These are phyloP conservation scores for Amia ocellicauda DNA, from an alignment of 2,113 vertebrate genomes.

Conservation along the genomic window DNA sequence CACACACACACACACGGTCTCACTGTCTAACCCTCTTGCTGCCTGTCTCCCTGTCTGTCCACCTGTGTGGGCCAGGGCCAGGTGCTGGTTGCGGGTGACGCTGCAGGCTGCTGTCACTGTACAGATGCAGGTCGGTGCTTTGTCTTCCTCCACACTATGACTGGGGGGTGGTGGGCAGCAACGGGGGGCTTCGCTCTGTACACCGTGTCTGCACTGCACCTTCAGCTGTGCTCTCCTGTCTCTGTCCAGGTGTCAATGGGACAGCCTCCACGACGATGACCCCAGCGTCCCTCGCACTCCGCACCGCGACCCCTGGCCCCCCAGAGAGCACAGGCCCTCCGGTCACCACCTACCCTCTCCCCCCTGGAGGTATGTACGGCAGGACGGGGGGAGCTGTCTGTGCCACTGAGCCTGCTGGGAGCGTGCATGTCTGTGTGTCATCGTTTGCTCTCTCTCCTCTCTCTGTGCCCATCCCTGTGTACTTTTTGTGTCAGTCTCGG, in stretches of 20 bases:
- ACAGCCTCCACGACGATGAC: constrained; percentile 30
- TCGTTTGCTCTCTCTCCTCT: too few species aligned
- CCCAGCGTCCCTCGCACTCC: constrained; percentile 36
- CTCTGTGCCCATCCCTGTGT: too few species aligned
- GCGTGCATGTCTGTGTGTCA: too few species aligned
- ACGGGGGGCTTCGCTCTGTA: too few species aligned
- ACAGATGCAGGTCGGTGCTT: constrained; percentile 48
- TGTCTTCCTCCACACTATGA: too few species aligned
- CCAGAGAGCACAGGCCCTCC: constrained; percentile 35
- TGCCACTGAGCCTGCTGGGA: too few species aligned
- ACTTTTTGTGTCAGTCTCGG: too few species aligned
- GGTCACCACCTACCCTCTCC: constrained; percentile 69
- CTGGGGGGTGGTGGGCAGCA: too few species aligned
- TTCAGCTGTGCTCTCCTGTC: too few species aligned
- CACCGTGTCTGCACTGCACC: too few species aligned
- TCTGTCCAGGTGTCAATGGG: constrained; percentile 37
- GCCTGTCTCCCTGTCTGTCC: not conserved
- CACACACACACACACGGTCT: not conserved
- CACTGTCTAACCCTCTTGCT: not conserved
- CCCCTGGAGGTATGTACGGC: constrained; percentile 62
- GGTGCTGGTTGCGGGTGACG: constrained; percentile 60
- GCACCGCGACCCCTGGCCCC: constrained; percentile 31
- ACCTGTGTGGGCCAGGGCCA: constrained; percentile 58
- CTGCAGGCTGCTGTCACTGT: constrained; percentile 73
- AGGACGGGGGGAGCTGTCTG: not conserved